phyloP scores from a whole-genome alignment of 2,888 invertebrate genomes.

The Nesidiocoris tenuis region DNA sequence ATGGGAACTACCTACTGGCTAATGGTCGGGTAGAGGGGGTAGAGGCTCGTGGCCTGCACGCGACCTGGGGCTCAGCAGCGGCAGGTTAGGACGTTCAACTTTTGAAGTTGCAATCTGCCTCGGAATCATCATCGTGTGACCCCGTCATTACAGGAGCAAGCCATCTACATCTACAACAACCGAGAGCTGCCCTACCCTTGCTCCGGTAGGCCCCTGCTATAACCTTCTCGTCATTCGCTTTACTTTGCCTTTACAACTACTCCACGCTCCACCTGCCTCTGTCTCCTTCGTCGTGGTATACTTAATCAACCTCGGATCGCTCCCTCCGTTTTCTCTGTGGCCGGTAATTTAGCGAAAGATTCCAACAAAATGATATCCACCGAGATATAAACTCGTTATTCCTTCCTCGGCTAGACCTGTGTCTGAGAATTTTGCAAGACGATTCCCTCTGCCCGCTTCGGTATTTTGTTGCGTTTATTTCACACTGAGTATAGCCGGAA shows the following conservation, averaged over 20 bases:
- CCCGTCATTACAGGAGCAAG: constrained; percentile 35
- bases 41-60: constrained; percentile 42
- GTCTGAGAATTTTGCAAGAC: background rate
- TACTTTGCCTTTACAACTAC: constrained; percentile 1
- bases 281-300: constrained; percentile 7
- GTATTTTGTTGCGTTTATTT: background rate
- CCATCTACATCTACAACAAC: background rate
- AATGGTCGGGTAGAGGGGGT: constrained; percentile 8
- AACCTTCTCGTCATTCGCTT: background rate
- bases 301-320: constrained; percentile 22
- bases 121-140: constrained; percentile 34
- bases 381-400: constrained; percentile 14
- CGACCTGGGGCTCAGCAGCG: constrained; percentile 4
- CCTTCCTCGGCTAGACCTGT: background rate
- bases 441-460: background rate
- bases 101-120: constrained; percentile 34
- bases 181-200: background rate
- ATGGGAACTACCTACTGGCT: background rate
- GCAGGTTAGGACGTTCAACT: constrained; percentile 42
- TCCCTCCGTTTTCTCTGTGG: constrained; percentile 5
- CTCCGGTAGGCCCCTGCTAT: background rate
- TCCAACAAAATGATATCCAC: constrained; percentile 17
- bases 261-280: background rate
- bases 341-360: constrained; percentile 12
- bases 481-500: background rate